Base-by-base conservation (phyloP, 1,140 invertebrate genomes). In the Cydia pomonella region DNA sequence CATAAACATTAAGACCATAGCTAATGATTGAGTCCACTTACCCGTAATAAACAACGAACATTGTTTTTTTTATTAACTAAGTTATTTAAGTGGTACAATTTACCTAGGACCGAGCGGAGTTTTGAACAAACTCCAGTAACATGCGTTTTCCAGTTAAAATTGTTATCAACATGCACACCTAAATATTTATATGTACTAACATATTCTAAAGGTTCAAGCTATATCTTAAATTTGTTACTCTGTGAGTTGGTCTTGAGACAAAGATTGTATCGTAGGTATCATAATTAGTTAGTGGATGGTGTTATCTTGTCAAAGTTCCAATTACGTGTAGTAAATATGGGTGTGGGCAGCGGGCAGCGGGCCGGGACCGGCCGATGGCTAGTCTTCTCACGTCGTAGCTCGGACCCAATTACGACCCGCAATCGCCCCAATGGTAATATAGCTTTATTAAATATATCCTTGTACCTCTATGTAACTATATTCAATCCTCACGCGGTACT, bases 271-370 rank as follows among this genome's bases (percentile, higher is more conserved):
- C 53, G 27, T 69, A 38, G 13, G 63, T 69, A 69, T 33, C 80
- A 87, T 89, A 88, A 91, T 87, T 84, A 87, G n/a, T 50, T 50
- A 84, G 81, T 86, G 84, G 86, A 83, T 83, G 84, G 86, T 90
- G 88, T 83, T 92, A 92, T 92, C 90, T 92, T 86, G 90, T 86
- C 84, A 92, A 91, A 92, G 88, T 87, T 90, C 88, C 85, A 90
- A 92, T 92, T 90, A 89, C 80, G 53, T 9, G 21, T 23, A 59
- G 7, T 59, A 78, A 77, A 79, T 72, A 78, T 82, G 71, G 77
- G 76, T 77, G 75, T 73, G 78, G 78, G 73, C 77, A 79, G 64
- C 66, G 78, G 79, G 62, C 77, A 66, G 53, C 72, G 74, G 75
- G 75, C 75, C 71, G 73, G 78, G 82, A 82, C 82, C 79, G 82